Percentiles rank a stretch among this genome's conserved stretches.
Evolutionary conservation across 2,113 vertebrate genomes (phyloP).

Genomic region (Indri indri): DNA sequence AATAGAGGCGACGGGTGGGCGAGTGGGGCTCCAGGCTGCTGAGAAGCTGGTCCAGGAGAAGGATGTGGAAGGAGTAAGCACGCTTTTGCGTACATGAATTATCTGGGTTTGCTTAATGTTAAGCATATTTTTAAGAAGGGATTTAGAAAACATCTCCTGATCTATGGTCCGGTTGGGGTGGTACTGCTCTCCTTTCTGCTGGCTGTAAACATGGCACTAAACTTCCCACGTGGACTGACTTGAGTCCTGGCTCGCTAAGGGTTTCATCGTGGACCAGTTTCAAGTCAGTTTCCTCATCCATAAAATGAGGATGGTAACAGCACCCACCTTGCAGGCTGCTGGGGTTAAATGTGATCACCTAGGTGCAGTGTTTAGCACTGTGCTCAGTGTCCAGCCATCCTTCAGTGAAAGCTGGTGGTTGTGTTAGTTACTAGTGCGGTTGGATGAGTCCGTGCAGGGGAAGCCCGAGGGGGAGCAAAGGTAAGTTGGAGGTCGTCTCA

Average conservation of each 20-base stretch:
- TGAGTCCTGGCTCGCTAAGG: neutral
- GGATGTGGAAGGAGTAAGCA: neutral
- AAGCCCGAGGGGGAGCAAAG: neutral
- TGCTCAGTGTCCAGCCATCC: neutral
- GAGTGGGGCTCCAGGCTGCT: neutral
- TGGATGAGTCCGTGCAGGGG: neutral
- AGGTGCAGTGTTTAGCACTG: neutral
- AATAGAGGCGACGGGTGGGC: neutral
- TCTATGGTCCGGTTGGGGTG: accelerated
- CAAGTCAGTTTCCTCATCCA: neutral
- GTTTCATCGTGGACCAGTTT: neutral
- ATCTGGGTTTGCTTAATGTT: neutral
- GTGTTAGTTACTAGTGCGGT: neutral
- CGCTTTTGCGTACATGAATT: accelerated
- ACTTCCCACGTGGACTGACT: neutral
- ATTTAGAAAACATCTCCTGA: neutral
- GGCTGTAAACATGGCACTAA: neutral
- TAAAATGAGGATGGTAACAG: neutral
- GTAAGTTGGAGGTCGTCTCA: neutral
- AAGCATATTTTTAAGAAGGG: neutral
- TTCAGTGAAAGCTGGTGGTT: neutral
- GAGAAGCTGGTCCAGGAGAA: neutral
- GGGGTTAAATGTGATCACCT: neutral
- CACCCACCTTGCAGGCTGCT: neutral
- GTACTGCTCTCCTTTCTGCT: neutral